phyloP scores from a whole-genome alignment of 2,797 vertebrate species.

The Rhinatrema bivittatum region DNA sequence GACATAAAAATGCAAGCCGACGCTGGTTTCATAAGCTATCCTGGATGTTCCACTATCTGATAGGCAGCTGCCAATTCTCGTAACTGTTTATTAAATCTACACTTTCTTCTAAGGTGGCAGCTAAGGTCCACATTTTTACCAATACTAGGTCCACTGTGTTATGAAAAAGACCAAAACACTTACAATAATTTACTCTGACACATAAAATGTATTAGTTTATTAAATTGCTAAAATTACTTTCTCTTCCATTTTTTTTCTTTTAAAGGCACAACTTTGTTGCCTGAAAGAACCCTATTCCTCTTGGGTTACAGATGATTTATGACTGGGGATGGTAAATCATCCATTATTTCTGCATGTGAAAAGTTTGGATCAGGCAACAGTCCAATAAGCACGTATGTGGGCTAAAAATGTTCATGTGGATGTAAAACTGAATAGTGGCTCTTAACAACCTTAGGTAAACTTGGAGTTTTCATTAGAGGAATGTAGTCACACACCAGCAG shows the following conservation, averaged over 20 bases:
- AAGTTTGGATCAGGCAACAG: slow-evolving; percentile 13
- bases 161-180: slow-evolving; percentile 65
- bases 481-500: rapidly evolving
- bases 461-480: background rate
- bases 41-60: slow-evolving; percentile 60
- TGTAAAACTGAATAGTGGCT: slow-evolving; percentile 10
- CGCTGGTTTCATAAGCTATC: slow-evolving; percentile 50
- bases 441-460: rapidly evolving
- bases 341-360: slow-evolving; percentile 15
- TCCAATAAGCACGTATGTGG: slow-evolving; percentile 8
- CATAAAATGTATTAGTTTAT: slow-evolving; percentile 64
- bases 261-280: background rate
- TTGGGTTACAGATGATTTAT: background rate
- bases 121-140: slow-evolving; percentile 63
- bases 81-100: slow-evolving; percentile 71
- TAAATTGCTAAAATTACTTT: slow-evolving; percentile 70
- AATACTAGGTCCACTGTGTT: slow-evolving; percentile 66
- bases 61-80: slow-evolving; percentile 68
- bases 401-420: slow-evolving; percentile 15
- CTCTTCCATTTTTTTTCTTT: too few species aligned
- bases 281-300: too few species aligned
- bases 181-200: slow-evolving; percentile 54
- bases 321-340: slow-evolving; percentile 5
- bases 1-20: slow-evolving; percentile 64
- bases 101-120: slow-evolving; percentile 53